Evolutionary conservation across 2,888 invertebrate genomes (phyloP), one percentile per base, ranked within the genome.

Genomic region (Sphinx pinastri): DNA sequence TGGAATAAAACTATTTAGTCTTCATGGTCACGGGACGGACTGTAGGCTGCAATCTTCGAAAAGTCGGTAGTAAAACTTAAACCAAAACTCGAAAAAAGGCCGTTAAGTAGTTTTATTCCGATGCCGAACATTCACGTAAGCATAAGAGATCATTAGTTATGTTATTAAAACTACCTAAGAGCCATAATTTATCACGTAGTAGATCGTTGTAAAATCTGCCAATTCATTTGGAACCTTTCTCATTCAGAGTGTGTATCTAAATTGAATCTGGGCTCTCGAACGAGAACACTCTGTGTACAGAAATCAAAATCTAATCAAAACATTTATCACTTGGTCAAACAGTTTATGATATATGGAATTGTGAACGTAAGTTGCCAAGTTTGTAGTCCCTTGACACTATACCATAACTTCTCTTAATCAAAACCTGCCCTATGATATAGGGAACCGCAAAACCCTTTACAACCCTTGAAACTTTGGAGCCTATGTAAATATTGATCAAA

Each of bases 401-500:
- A 16, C 38, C 16, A 16, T 54, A 54, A 54, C 54, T 16, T 54
- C 54, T 6, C 16, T 54, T 54, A 54, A 54, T 54, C 54, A 54
- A 54, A 54, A 54, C 54, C n/a, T 54, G 25, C 19, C 25, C 12
- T 60, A 60, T 60, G 45, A 60, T 60, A 60, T 47, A 60, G 25
- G 57, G 19, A 57, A 45, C 60, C 60, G 6, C 47, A 47, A 60
- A 47, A 60, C 16, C 60, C 60, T 47, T 59, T 47, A 16, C n/a
- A 47, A 45, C 47, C n/a, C 47, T 60, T 45, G 4, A 11, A 60
- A 60, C 47, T 60, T 60, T 47, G 60, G 16, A 45, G 45, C 45
- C n/a, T 60, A 16, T 60, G 60, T 45, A 60, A 60, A 60, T 60
- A 45, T 60, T 60, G 45, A 45, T 60, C 45, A 16, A 45, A 47